A percentile compares a stretch with the other conserved stretches of the same genome.
Conservation (phyloP, 2,113 vertebrate genomes). For the Gopherus flavomarginatus region DNA sequence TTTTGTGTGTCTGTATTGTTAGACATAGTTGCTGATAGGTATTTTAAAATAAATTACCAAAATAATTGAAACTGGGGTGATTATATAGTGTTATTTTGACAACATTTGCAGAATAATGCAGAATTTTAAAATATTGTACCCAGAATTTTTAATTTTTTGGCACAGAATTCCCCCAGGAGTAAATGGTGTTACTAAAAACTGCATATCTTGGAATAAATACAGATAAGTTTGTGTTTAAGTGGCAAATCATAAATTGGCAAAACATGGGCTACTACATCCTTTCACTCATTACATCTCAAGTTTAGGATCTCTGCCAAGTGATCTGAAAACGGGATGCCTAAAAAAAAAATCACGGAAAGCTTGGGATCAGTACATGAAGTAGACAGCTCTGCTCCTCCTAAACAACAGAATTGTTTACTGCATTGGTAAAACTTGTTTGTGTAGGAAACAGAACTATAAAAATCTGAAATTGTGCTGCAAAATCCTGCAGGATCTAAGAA, state of each 20-base stretch:
- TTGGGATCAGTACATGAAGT: not conserved
- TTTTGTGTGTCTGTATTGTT: too few relatives aligned
- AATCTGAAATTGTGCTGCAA: too few relatives aligned
- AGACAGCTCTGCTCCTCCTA: not conserved
- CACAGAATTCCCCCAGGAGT: too few relatives aligned
- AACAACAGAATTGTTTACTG: not conserved
- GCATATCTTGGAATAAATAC: not conserved
- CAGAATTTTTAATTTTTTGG: too few relatives aligned
- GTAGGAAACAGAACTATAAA: not conserved
- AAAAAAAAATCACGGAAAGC: not conserved
- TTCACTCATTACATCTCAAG: not conserved
- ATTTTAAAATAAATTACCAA: too few relatives aligned
- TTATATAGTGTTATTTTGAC: too few relatives aligned
- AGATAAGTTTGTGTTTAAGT: not conserved
- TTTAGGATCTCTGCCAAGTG: not conserved
- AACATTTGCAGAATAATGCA: too few relatives aligned
- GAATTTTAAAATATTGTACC: too few relatives aligned
- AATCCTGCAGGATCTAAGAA: not conserved
- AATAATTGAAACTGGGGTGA: too few relatives aligned
- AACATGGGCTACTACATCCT: not conserved
- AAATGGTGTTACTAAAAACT: not conserved
- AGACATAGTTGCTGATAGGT: too few relatives aligned
- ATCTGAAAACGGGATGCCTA: not conserved
- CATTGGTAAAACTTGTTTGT: not conserved
- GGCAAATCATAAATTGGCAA: not conserved